phyloP scores from a whole-genome alignment of 2,888 invertebrate genomes.

The Chrysotoxum bicinctum region DNA sequence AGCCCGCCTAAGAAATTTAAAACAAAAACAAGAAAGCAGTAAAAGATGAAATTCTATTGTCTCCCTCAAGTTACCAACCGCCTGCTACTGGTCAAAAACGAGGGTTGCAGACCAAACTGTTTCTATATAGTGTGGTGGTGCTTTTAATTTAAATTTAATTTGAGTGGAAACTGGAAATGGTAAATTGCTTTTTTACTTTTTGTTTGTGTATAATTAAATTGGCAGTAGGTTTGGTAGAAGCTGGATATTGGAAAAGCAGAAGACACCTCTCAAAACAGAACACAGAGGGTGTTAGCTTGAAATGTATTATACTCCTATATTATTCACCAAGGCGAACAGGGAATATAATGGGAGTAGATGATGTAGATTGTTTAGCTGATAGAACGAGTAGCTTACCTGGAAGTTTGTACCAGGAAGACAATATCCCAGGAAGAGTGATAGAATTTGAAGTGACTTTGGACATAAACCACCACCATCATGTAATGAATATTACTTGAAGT shows the following conservation, averaged over 20 bases:
- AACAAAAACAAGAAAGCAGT: slow-evolving; percentile 35
- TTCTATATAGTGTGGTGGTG: slow-evolving; percentile 34
- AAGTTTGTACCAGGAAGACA: background rate
- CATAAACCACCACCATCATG: slow-evolving; percentile 39
- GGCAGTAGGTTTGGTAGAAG: background rate
- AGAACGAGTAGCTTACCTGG: background rate
- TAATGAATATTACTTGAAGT: slow-evolving; percentile 59
- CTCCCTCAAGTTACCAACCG: slow-evolving; percentile 4
- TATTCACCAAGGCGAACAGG: background rate
- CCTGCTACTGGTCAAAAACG: background rate
- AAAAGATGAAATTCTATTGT: slow-evolving; percentile 22
- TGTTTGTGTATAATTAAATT: slow-evolving; percentile 29
- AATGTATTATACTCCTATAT: slow-evolving; percentile 1
- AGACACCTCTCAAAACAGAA: background rate
- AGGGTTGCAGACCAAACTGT: background rate
- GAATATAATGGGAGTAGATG: slow-evolving; percentile 6
- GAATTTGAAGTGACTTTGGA: slow-evolving; percentile 46
- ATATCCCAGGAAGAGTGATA: slow-evolving; percentile 18
- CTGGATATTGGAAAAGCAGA: background rate
- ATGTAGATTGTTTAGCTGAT: slow-evolving; percentile 23
- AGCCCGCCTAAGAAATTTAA: slow-evolving; percentile 36
- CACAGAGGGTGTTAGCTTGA: slow-evolving; percentile 1
- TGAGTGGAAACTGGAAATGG: slow-evolving; percentile 55
- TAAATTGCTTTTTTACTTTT: slow-evolving; percentile 50
- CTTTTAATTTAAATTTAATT: slow-evolving; percentile 71